Conservation (phyloP, 2,113 vertebrate genomes). For the Boleophthalmus pectinirostris region DNA sequence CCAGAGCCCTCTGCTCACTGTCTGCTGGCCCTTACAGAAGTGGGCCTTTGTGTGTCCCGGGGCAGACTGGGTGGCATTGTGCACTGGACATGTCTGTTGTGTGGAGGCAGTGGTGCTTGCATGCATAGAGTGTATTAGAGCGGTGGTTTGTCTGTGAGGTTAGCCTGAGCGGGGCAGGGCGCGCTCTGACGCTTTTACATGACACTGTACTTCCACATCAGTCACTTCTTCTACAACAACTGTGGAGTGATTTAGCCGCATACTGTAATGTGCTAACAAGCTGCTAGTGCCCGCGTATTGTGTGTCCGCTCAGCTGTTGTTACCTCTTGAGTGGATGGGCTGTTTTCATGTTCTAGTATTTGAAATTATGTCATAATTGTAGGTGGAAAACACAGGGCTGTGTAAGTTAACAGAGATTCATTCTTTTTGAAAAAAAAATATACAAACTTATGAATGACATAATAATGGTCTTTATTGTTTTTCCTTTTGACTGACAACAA, state of each 20-base stretch:
- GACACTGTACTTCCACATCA: conserved; percentile 48
- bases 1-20: conserved; percentile 64
- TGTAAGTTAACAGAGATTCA: too few species aligned
- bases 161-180: conserved; percentile 59
- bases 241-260: not conserved
- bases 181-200: conserved; percentile 63
- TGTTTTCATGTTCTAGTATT: too few species aligned
- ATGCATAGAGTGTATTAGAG: conserved; percentile 62
- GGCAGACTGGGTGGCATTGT: conserved; percentile 51
- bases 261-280: not conserved
- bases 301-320: not conserved
- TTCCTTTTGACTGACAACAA: too few species aligned
- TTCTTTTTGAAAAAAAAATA: too few species aligned
- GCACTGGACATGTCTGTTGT: conserved; percentile 68
- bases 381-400: too few species aligned
- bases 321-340: too few species aligned
- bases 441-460: too few species aligned
- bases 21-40: conserved; percentile 64
- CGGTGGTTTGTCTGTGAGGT: conserved; percentile 61
- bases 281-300: not conserved
- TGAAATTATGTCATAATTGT: too few species aligned
- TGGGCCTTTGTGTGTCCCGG: conserved; percentile 57
- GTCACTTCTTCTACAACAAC: conserved; percentile 7
- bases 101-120: conserved; percentile 58
- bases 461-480: too few species aligned